phyloP scores from a whole-genome alignment of 2,797 vertebrate genomes.

The Presbytis comata region DNA sequence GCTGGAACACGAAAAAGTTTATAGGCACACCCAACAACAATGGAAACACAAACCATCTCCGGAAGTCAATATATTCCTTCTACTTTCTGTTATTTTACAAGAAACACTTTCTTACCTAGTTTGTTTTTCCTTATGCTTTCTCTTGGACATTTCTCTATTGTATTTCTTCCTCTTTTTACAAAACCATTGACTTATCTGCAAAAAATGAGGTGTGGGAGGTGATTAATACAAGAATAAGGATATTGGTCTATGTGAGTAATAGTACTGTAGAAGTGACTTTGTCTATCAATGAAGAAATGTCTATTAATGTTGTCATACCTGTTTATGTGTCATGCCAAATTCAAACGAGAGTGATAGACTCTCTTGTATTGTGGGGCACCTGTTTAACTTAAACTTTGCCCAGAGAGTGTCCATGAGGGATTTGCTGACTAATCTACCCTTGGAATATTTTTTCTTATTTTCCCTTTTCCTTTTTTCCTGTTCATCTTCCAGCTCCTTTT shows the following conservation, averaged over 20 bases:
- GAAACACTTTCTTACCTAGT: neutral
- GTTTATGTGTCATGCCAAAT: neutral
- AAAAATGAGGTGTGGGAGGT: neutral
- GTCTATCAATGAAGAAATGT: neutral
- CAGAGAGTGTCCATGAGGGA: slow-evolving; percentile 14
- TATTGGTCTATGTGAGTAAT: neutral
- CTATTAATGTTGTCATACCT: neutral
- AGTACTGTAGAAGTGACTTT: neutral
- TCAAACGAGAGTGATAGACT: neutral
- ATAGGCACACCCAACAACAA: neutral
- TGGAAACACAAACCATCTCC: neutral
- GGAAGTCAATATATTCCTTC: neutral
- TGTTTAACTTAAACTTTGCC: neutral
- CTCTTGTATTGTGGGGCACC: neutral
- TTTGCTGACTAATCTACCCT: neutral
- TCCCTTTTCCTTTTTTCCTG: neutral
- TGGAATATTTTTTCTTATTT: too few species aligned
- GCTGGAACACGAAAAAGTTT: neutral
- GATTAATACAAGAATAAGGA: neutral
- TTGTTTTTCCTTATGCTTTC: neutral
- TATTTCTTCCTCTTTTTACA: slow-evolving; percentile 12
- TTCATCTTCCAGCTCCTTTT: too few species aligned
- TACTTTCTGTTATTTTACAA: neutral
- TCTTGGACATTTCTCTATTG: neutral
- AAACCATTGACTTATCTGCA: slow-evolving; percentile 37